Evolutionary conservation across 2,888 invertebrate species (phyloP).

Genomic region (Charanyca ferruginea): DNA sequence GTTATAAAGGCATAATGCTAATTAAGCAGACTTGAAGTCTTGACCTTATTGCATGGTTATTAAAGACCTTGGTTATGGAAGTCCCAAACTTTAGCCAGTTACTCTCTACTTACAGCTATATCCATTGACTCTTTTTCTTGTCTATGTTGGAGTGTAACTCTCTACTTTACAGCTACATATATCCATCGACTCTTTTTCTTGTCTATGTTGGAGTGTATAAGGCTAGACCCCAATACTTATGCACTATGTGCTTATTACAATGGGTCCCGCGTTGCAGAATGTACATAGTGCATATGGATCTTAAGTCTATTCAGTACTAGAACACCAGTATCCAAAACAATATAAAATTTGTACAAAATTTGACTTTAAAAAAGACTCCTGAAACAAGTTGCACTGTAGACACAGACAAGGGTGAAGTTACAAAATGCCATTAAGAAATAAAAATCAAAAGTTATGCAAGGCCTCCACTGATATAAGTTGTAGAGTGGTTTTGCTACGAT

Average conservation of each 20-base stretch:
- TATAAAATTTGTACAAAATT: not conserved
- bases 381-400: not conserved
- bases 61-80: too few relatives aligned
- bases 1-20: not conserved
- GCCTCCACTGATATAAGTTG: not conserved
- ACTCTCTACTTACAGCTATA: not conserved
- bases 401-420: not conserved
- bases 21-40: not conserved
- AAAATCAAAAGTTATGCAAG: not conserved
- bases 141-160: not conserved
- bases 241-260: not conserved
- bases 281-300: not conserved
- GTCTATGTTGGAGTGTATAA: not conserved
- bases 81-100: not conserved
- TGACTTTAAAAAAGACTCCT: not conserved
- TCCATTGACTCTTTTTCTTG: not conserved
- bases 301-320: too few relatives aligned
- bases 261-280: not conserved
- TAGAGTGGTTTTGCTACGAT: conserved; percentile 11
- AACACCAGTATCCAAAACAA: not conserved
- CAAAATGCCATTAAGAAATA: not conserved
- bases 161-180: not conserved
- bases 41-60: not conserved
- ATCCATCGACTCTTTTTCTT: not conserved
- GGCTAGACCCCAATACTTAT: not conserved